Base-by-base conservation (phyloP, 2,888 invertebrate species). In the Harpalus rufipes region DNA sequence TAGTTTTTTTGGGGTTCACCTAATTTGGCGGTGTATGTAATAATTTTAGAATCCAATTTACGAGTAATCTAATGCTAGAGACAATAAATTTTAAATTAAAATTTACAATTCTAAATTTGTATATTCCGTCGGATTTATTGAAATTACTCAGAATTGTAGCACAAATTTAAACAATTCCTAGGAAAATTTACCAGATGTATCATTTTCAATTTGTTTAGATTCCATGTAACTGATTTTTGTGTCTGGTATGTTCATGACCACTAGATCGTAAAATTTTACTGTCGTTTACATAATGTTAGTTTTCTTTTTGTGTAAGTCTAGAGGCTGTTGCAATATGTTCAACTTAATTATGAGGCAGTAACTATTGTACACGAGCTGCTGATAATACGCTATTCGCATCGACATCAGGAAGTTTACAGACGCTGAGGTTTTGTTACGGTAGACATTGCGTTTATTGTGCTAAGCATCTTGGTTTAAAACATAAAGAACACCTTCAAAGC, bases 391-490 rank as follows among this genome's bases (percentile, higher is more conserved):
- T 72, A 16, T 63, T 63, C 25, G 68, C 16, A 51, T 44, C 59
- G 7, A 39, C 79, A 65, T 44, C 63, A 44, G 81, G 63, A 63
- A 61, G 81, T 81, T 81, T 65, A 81, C 81, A 81, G 21, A 61
- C n/a, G 18, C 41, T 18, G 59, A 44, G 41, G 41, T 81, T 59
- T 79, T 65, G 78, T 58, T 78, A 81, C 44, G n/a, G 41, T 16
- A 81, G 61, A 81, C 65, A 61, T 32, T 14, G 21, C 32, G 63
- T 81, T 81, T 81, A 81, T 81, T 81, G 81, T 81, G 39, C 41
- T 81, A 81, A 81, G 79, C 39, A 63, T 65, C 39, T 59, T 6
- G 14, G 44, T 44, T 74, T 44, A 41, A 14, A 79, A 12, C 58
- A 79, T 79, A 79, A 61, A 79, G 51, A 61, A 61, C 39, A 44